Conservation (phyloP, 2,797 vertebrate genomes). For the Meriones psammophilus region DNA sequence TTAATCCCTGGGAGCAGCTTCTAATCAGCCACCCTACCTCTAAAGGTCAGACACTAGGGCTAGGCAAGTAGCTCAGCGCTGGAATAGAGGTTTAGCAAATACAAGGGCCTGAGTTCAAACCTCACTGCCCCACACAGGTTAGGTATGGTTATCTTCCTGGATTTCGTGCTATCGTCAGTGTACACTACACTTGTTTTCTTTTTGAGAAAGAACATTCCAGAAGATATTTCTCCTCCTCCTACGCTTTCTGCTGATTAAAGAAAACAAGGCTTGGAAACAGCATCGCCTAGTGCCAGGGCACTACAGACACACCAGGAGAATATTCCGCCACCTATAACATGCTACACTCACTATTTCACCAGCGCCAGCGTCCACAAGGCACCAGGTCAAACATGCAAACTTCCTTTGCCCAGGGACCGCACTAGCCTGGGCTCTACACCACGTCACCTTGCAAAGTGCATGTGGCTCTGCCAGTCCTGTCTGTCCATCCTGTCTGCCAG, state of each 20-base stretch:
- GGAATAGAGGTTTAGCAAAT: neutral
- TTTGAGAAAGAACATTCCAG: constrained; percentile 30
- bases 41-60: neutral
- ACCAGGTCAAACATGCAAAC: neutral
- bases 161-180: neutral
- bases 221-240: neutral
- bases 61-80: neutral
- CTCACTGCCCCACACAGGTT: no score
- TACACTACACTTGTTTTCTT: neutral
- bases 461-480: neutral
- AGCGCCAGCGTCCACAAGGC: neutral
- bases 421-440: no score
- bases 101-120: neutral
- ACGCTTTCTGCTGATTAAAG: constrained; percentile 37
- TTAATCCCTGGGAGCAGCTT: neutral
- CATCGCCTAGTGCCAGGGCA: neutral
- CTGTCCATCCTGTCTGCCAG: neutral
- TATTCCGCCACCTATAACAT: neutral
- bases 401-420: neutral
- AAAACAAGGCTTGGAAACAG: constrained; percentile 14
- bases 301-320: neutral
- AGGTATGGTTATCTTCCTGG: neutral
- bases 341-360: neutral
- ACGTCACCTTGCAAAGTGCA: neutral
- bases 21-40: neutral